Base-by-base conservation (phyloP, 2,797 vertebrate genomes). In the Neosilurus hyrtlii region DNA sequence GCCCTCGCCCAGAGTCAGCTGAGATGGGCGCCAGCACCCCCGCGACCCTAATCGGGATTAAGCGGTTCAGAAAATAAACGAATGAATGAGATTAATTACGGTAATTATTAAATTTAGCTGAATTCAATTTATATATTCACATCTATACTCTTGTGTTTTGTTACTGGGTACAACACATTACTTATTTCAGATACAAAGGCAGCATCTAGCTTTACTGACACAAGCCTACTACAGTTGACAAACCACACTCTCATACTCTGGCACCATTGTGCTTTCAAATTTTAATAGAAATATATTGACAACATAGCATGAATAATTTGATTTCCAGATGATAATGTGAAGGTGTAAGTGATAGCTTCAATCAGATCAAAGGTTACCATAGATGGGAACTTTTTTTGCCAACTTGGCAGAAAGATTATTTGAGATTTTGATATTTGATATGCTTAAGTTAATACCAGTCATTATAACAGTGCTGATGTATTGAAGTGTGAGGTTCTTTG, bases 131-230 rank as follows among this genome's bases (percentile, higher is more conserved):
- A 70, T 49, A 30, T 67, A 49, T 81, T 26, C 18, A 63, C 16
- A 63, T 75, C 22, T 56, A 82, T 15, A 54, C 52, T n/a, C 7
- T 43, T 43, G 4, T 61, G 61, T 56, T 5, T 71, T 35, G 7
- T 26, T 22, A 52, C 24, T 68, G 52, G 14, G 61, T 57, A 83
- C 54, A 85, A 26, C n/a, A 18, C 22, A 37, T 15, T 63, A 18
- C 62, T 54, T 67, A 63, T 56, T 81, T 56, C 2, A 75, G 16
- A 75, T 75, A 8, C 51, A 63, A 56, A 57, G 70, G 66, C 57
- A 73, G 75, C 83, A 73, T 35, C 70, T 74, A 79, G 70, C 62
- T n/a, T 16, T 37, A 12, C 16, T 65, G 59, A 84, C 49, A 62
- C 14, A 51, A 79, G 61, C 62, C 62, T 16, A 77, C 59, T 61